Conservation (phyloP, 2,113 vertebrate species). For the Mirounga angustirostris region DNA sequence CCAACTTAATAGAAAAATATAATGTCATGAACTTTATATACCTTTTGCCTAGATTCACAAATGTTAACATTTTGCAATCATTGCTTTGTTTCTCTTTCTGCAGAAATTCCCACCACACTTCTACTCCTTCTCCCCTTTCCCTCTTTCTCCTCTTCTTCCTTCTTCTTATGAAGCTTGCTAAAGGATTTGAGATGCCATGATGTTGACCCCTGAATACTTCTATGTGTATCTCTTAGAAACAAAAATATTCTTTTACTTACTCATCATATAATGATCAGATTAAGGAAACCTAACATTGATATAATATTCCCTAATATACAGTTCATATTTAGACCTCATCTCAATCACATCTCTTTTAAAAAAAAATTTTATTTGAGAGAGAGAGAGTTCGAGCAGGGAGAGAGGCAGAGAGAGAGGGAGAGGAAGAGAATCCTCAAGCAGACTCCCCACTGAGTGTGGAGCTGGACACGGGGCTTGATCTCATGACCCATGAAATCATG, state of each 20-base stretch:
- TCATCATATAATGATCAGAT: neutral
- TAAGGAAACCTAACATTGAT: neutral
- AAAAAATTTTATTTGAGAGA: neutral
- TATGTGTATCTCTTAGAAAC: conserved; percentile 2
- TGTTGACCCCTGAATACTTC: neutral
- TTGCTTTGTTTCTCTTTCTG: neutral
- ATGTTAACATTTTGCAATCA: neutral
- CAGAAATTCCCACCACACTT: neutral
- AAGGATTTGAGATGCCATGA: neutral
- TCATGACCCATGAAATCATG: neutral
- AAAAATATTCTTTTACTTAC: neutral
- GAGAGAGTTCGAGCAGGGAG: neutral
- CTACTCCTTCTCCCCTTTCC: neutral
- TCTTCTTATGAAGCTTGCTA: neutral
- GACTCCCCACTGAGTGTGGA: neutral
- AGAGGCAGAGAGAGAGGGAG: neutral
- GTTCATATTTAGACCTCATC: neutral
- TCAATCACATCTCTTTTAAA: neutral
- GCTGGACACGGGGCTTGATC: neutral
- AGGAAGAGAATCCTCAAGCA: neutral
- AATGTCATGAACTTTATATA: neutral
- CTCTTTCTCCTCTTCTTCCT: neutral
- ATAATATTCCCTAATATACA: neutral
- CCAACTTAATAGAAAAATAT: neutral
- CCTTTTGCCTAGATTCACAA: neutral